Evolutionary conservation across 2,797 vertebrate genomes (phyloP).

Genomic region (Chrosomus eos): DNA sequence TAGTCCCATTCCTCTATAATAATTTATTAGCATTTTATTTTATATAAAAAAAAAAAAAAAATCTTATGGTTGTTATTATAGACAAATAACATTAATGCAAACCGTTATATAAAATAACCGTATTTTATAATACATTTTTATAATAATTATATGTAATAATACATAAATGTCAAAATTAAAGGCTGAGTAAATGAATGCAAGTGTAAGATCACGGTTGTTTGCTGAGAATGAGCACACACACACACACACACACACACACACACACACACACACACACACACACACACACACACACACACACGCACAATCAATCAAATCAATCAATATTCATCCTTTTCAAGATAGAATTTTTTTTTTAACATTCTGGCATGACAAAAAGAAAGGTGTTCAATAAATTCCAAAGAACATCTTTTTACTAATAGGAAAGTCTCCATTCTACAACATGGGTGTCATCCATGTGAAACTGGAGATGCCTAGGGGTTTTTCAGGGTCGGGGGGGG

Average conservation of each 20-base stretch:
- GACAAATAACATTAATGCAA: not conserved
- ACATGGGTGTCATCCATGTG: constrained; percentile 75
- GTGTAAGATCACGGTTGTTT: not conserved
- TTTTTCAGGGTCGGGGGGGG: constrained; percentile 66
- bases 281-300: too few relatives aligned
- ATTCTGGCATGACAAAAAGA: constrained; percentile 65
- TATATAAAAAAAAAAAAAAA: not conserved
- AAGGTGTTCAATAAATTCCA: constrained; percentile 71
- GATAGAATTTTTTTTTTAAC: not conserved
- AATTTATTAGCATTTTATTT: not conserved
- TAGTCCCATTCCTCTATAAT: not conserved
- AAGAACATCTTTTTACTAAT: constrained; percentile 71
- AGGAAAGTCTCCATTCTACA: constrained; percentile 65
- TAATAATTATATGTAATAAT: not conserved
- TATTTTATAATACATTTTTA: not conserved
- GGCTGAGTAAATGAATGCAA: not conserved
- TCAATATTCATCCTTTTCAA: not conserved
- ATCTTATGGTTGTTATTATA: not conserved
- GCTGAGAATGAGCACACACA: not conserved
- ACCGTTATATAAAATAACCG: not conserved
- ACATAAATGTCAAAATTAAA: not conserved
- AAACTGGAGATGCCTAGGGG: constrained; percentile 74
- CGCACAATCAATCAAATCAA: not conserved
- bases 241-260: not conserved
- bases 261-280: not conserved